Conservation (phyloP, 2,113 vertebrate genomes). For the Leptosomus discolor region DNA sequence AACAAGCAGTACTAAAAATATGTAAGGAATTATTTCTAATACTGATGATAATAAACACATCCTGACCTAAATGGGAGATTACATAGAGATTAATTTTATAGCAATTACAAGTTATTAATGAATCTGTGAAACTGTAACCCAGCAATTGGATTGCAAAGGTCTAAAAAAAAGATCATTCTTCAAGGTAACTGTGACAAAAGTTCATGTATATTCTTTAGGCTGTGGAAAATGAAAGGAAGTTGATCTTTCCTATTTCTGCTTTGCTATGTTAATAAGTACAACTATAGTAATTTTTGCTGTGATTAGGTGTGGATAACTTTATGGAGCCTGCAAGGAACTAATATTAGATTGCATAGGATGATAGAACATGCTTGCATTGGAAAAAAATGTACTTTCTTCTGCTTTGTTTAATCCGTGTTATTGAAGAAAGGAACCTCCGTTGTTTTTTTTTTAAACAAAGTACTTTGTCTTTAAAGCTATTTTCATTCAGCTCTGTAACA, state of each 20-base stretch:
- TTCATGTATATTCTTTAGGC: neutral
- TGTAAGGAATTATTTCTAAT: neutral
- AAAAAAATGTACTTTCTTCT: neutral
- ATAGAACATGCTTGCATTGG: neutral
- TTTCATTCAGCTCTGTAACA: neutral
- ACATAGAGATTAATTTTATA: neutral
- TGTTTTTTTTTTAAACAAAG: neutral
- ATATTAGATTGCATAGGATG: neutral
- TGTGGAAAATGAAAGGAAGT: neutral
- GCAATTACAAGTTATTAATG: neutral
- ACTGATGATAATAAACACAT: neutral
- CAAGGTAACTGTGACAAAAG: neutral
- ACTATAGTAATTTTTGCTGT: neutral
- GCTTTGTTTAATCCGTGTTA: neutral
- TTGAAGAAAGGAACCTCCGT: neutral
- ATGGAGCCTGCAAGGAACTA: neutral
- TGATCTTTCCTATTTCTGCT: neutral
- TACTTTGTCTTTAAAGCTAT: neutral
- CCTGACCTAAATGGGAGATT: neutral
- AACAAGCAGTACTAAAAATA: neutral
- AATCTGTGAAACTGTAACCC: neutral
- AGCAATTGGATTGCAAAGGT: neutral
- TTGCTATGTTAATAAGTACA: neutral
- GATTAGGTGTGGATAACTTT: neutral
- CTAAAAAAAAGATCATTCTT: neutral